Evolutionary conservation across 2,888 invertebrate genomes (phyloP), one percentile per base, ranked within the genome.

Genomic region (Ochlodes sylvanus): DNA sequence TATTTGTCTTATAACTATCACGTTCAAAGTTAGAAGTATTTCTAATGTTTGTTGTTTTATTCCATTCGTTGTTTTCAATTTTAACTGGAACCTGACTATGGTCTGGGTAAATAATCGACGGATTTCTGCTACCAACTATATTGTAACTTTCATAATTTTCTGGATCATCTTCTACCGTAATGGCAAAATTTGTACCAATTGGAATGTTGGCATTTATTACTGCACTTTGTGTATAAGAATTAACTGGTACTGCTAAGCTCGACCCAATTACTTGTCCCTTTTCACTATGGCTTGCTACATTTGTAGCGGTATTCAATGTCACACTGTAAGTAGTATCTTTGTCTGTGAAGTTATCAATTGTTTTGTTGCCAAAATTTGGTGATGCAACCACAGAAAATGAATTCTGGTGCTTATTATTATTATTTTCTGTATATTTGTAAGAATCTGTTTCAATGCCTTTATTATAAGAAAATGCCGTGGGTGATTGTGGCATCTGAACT

Each of bases 161-260:
- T n/a, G 82, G 77, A 71, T 84, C 86, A 76, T 89, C 93, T 82
- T 93, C 90, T 3, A 94, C 93, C 77, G 82, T 84, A 17, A 94
- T 93, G 44, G 94, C 94, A 76, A 94, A 88, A 71, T 94, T 94
- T 0, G 93, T 93, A 57, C 92, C 90, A 68, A 94, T 92, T 10
- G 94, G 93, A 73, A 94, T 93, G 73, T 92, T 86, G 34, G 93
- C 81, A 71, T 94, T 92, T 34, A 90, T 76, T 72, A 84, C 83
- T 1, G 79, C 84, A 71, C 79, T 81, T 70, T 86, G 83, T 10
- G 82, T 72, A 17, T 83, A 78, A 17, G 80, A 79, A n/a, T 79
- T 83, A 42, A 91, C 76, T 12, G 90, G 83, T 21, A 90, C 88
- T 17, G 90, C 83, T 14, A 90, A 78, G 72, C 89, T 92, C 19